Evolutionary conservation across 2,797 vertebrate species (phyloP), one percentile per base, ranked within the genome.

Genomic region (Onychomys arenicola): DNA sequence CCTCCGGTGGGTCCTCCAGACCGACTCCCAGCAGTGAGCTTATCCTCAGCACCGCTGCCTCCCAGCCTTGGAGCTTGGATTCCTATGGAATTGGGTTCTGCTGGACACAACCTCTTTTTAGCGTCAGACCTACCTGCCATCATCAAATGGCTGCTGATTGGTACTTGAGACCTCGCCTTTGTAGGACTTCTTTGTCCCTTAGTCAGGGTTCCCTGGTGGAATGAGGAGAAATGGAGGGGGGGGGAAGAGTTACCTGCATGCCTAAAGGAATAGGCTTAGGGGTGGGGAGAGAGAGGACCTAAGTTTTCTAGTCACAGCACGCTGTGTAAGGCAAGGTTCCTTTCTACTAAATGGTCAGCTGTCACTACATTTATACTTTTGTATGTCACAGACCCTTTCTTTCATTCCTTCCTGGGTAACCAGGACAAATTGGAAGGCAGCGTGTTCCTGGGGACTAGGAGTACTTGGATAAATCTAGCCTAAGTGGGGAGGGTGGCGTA

Each of bases 1-100:
- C 17, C 98, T 99, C 97, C 98, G 98, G 93, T 99, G 99, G 69
- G 98, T 99, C 97, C 95, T 99, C 95, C 99, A 99, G 84, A 98
- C 99, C 91, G 98, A 99, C 95, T 99, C 99, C 0, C 98, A 89
- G 98, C 99, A 98, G 98, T 99, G 98, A 98, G 95, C 95, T 97
- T 49, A 98, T 93, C 34, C 4, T 97, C 97, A 73, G 90, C 96
- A 63, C 97, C 97, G 97, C 97, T 97, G 98, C 98, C 98, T 95
- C 98, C 98, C 96, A 86, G 97, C 92, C 96, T 90, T 57, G 29
- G 98, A 98, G 98, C 98, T 98, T 98, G 99, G 99, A 99, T 99
- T 99, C 99, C 99, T 99, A 99, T 99, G 99, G 99, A 99, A 99
- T 99, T 99, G 98, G 98, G 95, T 98, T 98, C 98, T 98, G 98